Conservation (phyloP, 2,888 invertebrate species). For the Melinaea marsaeus region DNA sequence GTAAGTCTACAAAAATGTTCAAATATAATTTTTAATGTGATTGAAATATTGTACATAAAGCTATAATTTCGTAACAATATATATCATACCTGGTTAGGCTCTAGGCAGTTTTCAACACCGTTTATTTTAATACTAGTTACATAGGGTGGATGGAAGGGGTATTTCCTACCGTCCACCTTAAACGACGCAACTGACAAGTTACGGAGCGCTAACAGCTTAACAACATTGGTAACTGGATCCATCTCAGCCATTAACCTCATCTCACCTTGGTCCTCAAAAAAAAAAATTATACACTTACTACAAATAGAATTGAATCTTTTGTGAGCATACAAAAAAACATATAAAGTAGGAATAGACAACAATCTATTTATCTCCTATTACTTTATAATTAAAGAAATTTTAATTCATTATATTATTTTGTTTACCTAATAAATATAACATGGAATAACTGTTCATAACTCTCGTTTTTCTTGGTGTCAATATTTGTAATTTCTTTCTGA, state of each 20-base stretch:
- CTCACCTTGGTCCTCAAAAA: constrained; percentile 10
- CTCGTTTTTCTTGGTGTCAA: too few relatives aligned
- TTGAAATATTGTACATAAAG: too few relatives aligned
- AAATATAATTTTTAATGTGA: too few relatives aligned
- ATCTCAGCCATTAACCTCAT: constrained; percentile 17
- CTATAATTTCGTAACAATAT: not conserved
- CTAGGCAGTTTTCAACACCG: constrained; percentile 18
- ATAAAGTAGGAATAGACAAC: too few relatives aligned
- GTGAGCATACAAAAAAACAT: too few relatives aligned
- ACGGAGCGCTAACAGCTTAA: constrained; percentile 13
- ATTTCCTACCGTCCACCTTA: constrained; percentile 8
- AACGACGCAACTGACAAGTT: constrained; percentile 7
- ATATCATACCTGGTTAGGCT: constrained; percentile 20
- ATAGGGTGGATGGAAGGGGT: constrained; percentile 21
- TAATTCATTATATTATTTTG: too few relatives aligned
- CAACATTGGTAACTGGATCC: constrained; percentile 20
- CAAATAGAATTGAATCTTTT: too few relatives aligned
- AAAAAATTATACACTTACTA: not conserved
- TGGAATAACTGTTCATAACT: too few relatives aligned
- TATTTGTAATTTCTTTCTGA: too few relatives aligned
- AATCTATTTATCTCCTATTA: too few relatives aligned
- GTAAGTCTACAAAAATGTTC: constrained; percentile 13
- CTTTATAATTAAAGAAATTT: too few relatives aligned
- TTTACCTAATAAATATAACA: too few relatives aligned
- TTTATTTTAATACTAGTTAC: constrained; percentile 23